Base-by-base conservation (phyloP, 1,140 invertebrate species). In the Bombyx mandarina region DNA sequence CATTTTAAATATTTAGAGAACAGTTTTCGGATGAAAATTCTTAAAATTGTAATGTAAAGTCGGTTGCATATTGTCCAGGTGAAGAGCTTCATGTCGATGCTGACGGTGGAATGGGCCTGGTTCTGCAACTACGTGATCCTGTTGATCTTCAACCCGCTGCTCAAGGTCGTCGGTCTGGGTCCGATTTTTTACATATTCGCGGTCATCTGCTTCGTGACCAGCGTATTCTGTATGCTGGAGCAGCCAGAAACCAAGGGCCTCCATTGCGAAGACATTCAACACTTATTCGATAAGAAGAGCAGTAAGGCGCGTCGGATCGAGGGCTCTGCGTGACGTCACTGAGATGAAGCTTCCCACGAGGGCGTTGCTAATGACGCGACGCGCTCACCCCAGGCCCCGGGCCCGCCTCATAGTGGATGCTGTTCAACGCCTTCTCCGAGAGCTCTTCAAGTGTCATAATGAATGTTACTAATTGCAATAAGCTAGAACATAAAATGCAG, bases 241-340 rank as follows among this genome's bases (percentile, higher is more conserved):
- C 82, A 94, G 4, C 93, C 93, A 0, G 93, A 94, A 73, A 94
- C 93, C 0, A 93, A 92, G 65, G 91, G 91, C 1, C 88, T 89
- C 62, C 85, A 81, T 3, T 71, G 93, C 7, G 80, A 93, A 22
- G 91, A 92, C 59, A 91, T 93, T 2, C 71, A 74, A 52, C 1
- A 46, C 9, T 43, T 57, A n/a, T 71, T 71, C 43, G 12, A 45
- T 3, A 61, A 63, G 26, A 65, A 52, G 47, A 51, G 47, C 56
- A 10, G 18, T 10, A 51, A 18, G 46, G 43, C 10, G 26, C 8
- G n/a, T 49, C 18, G 22, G 50, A 9, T 35, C 50, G 7, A 35
- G 26, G 26, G 26, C 26, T 35, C 26, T 35, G 26, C 26, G 26
- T 35, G 26, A 35, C 4, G 26, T 35, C 26, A 5, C 26, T 35